Percentiles rank a stretch among this genome's conserved stretches.
Evolutionary conservation across 2,113 vertebrate genomes (phyloP).

Genomic region (Centropristis striata): DNA sequence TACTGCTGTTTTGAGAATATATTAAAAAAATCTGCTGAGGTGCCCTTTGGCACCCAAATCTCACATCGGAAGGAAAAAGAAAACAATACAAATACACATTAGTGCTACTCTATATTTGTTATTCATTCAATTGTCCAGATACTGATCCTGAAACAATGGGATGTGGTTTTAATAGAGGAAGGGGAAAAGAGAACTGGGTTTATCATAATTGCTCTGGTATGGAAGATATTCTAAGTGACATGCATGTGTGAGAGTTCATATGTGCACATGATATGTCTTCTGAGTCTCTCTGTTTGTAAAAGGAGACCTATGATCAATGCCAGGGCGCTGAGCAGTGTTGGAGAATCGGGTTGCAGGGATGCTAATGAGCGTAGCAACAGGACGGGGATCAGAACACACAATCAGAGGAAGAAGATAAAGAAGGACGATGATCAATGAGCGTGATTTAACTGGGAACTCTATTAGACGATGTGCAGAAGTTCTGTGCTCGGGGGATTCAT

Average conservation of each 20-base stretch:
- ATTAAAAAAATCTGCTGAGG: constrained; percentile 28
- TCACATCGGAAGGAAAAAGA: constrained; percentile 5
- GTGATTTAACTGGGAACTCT: constrained; percentile 14
- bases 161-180: not conserved
- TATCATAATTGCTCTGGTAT: not conserved
- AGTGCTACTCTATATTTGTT: not conserved
- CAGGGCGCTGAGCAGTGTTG: constrained; percentile 9
- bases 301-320: constrained; percentile 40
- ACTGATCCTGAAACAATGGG: constrained; percentile 15
- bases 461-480: constrained; percentile 19
- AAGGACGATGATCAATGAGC: constrained; percentile 55
- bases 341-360: constrained; percentile 43
- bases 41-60: constrained; percentile 16
- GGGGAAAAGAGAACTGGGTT: not conserved
- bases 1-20: constrained; percentile 39
- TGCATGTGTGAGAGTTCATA: not conserved
- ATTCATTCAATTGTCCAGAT: constrained; percentile 1
- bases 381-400: constrained; percentile 43
- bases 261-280: constrained; percentile 12
- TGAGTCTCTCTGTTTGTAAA: constrained; percentile 11
- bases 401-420: constrained; percentile 43
- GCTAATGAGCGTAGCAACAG: constrained; percentile 60
- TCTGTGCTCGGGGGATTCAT: constrained; percentile 25
- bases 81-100: constrained; percentile 7
- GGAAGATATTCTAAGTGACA: not conserved